These are phyloP conservation scores for Magallana gigas DNA, from an alignment of 1,140 invertebrate species.

Conservation along the genomic window DNA sequence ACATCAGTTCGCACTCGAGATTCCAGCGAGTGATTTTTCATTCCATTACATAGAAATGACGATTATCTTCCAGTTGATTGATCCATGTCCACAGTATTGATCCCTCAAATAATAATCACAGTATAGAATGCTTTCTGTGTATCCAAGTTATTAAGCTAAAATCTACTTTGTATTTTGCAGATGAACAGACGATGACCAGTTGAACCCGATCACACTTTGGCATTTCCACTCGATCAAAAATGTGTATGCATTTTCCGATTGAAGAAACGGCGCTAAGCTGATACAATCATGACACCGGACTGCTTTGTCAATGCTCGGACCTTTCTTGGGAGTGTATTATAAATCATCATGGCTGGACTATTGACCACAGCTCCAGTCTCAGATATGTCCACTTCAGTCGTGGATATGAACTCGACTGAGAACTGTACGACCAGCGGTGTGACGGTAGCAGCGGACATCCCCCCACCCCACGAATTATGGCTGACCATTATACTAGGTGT, in stretches of 20 bases:
- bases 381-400: background rate
- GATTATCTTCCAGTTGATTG: constrained; percentile 8
- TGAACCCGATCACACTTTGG: background rate
- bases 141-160: constrained; percentile 14
- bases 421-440: background rate
- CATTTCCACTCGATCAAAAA: constrained; percentile 20
- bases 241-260: background rate
- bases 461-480: constrained; percentile 93
- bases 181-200: constrained; percentile 34
- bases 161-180: constrained; percentile 27
- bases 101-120: constrained; percentile 20
- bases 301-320: background rate
- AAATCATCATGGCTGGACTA: constrained; percentile 6
- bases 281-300: constrained; percentile 1
- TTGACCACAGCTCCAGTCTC: background rate
- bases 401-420: background rate
- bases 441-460: background rate
- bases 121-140: constrained; percentile 27
- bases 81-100: background rate
- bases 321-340: background rate
- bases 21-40: background rate
- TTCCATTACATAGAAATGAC: constrained; percentile 11
- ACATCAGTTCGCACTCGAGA: background rate
- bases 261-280: background rate
- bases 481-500: constrained; percentile 95